phyloP scores from a whole-genome alignment of 2,113 vertebrate species.

The Jaculus jaculus region DNA sequence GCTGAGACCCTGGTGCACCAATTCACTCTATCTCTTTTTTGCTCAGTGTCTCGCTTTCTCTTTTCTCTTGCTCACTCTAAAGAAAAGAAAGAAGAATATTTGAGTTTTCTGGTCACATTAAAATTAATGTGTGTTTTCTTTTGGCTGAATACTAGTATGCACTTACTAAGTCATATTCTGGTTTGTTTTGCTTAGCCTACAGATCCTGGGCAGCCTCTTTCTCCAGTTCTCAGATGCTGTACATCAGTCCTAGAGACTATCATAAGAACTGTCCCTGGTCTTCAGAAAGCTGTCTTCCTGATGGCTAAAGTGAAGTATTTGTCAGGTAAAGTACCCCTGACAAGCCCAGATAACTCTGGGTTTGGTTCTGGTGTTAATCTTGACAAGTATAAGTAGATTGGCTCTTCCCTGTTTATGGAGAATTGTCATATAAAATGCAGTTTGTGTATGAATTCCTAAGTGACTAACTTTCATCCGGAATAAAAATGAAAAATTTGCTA shows the following conservation, averaged over 20 bases:
- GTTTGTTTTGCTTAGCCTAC: constrained; percentile 85
- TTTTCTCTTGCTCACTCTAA: too few relatives aligned
- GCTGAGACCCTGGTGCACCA: too few relatives aligned
- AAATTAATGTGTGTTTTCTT: constrained; percentile 7
- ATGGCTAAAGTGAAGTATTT: constrained; percentile 94
- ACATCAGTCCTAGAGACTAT: constrained; percentile 92
- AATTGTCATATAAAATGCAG: not conserved
- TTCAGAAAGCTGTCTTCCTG: constrained; percentile 92
- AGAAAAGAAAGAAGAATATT: not conserved
- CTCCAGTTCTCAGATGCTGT: constrained; percentile 91
- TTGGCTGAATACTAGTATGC: not conserved
- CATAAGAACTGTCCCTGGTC: constrained; percentile 93
- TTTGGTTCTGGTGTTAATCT: constrained; percentile 27
- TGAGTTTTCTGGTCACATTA: not conserved
- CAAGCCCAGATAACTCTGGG: constrained; percentile 28
- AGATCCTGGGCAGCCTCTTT: constrained; percentile 88
- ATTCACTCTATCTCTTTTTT: too few relatives aligned
- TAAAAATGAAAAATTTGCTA: not conserved
- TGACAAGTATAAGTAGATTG: not conserved
- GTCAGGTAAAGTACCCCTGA: constrained; percentile 87
- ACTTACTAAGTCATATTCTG: not conserved
- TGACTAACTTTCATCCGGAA: constrained; percentile 24
- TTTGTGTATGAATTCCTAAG: not conserved
- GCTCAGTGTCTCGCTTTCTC: too few relatives aligned
- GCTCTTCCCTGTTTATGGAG: not conserved